Evolutionary conservation across 2,888 invertebrate genomes (phyloP).

Genomic region (Andricus quercusramuli): DNA sequence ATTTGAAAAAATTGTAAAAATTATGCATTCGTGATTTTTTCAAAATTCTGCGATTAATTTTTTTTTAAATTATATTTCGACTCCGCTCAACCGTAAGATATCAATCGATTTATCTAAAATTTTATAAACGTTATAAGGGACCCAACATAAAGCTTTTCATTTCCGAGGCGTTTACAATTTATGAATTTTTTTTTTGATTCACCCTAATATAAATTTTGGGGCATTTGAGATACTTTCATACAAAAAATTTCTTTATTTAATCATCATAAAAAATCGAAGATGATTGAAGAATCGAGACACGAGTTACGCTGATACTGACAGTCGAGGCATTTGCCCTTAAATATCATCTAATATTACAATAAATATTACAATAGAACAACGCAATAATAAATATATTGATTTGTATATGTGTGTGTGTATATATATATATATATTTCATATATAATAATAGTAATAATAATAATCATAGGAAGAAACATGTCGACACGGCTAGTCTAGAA

Average conservation of each 20-base stretch:
- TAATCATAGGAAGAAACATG: constrained; percentile 75
- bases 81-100: too few species aligned
- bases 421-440: constrained; percentile 65
- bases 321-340: constrained; percentile 59
- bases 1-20: too few species aligned
- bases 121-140: too few species aligned
- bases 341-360: constrained; percentile 73
- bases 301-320: constrained; percentile 55
- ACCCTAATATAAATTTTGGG: too few species aligned
- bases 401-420: constrained; percentile 63
- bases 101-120: too few species aligned
- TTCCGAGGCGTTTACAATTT: too few species aligned
- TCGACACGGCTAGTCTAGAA: constrained; percentile 76
- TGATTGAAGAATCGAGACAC: constrained; percentile 58
- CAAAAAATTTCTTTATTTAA: background rate
- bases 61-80: too few species aligned
- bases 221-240: background rate
- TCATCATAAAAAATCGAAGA: background rate
- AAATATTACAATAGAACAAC: constrained; percentile 78
- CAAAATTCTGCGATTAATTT: too few species aligned
- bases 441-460: constrained; percentile 53
- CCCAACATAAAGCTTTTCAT: too few species aligned
- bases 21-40: too few species aligned
- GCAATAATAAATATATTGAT: constrained; percentile 76
- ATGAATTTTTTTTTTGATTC: too few species aligned